Conservation (phyloP, 2,888 invertebrate genomes). For the Torymus auratus region DNA sequence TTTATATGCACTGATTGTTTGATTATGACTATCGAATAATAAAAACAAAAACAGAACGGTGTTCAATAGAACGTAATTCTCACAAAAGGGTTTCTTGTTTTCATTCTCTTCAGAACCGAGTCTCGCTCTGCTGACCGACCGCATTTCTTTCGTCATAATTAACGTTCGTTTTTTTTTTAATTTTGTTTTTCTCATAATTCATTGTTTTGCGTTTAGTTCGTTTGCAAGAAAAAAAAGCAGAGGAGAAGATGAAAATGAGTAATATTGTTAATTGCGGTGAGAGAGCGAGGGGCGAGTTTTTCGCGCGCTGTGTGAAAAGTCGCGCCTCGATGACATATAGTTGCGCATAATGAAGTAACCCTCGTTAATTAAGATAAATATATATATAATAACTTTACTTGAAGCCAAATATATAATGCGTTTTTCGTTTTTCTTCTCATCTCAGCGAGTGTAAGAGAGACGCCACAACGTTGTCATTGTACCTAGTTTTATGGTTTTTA, state of each 20-base stretch:
- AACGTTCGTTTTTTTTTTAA: slow-evolving; percentile 26
- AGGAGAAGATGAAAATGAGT: slow-evolving; percentile 10
- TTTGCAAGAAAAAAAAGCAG: slow-evolving; percentile 2
- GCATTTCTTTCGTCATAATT: slow-evolving; percentile 47
- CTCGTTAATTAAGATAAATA: slow-evolving; percentile 28
- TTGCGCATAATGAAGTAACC: slow-evolving; percentile 25
- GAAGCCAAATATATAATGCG: slow-evolving; percentile 57
- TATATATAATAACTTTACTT: slow-evolving; percentile 14
- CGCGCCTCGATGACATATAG: slow-evolving; percentile 4
- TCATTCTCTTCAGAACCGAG: slow-evolving; percentile 54
- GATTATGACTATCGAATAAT: slow-evolving; percentile 75
- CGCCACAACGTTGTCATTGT: slow-evolving; percentile 48
- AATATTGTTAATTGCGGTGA: slow-evolving; percentile 28
- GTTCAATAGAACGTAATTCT: slow-evolving; percentile 75
- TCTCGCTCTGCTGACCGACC: slow-evolving; percentile 63
- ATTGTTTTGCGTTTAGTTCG: slow-evolving; percentile 37
- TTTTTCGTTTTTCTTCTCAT: slow-evolving; percentile 31
- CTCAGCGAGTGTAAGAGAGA: slow-evolving; percentile 50
- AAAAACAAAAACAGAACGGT: slow-evolving; percentile 73
- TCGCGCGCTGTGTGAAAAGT: slow-evolving; percentile 45
- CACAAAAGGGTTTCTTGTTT: slow-evolving; percentile 50
- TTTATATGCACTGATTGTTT: slow-evolving; percentile 77
- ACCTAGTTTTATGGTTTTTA: slow-evolving; percentile 58
- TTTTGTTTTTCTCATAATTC: slow-evolving; percentile 32
- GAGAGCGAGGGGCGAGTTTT: slow-evolving; percentile 37